Evolutionary conservation across 2,113 vertebrate species (phyloP), one percentile per base, ranked within the genome.

Genomic region (Arizona elegans): DNA sequence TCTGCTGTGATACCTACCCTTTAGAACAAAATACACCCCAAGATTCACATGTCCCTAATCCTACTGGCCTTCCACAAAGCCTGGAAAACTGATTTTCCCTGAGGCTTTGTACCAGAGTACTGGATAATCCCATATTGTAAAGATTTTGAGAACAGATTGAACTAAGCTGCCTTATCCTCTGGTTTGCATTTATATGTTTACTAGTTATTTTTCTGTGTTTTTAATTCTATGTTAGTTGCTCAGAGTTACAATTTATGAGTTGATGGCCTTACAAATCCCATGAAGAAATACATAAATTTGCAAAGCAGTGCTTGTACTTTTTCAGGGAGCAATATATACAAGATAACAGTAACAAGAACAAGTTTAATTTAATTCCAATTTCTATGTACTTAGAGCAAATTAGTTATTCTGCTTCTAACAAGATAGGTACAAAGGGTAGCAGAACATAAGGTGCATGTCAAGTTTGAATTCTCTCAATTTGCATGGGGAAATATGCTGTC

Each of bases 391-490:
- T 58, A 10, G 75, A 88, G 33, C 43, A 92, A 89, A 92, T 47
- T 53, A 75, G 53, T 53, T 53, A n/a, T 65, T 54, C 65, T 92
- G 62, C 53, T 56, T 81, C 10, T n/a, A 15, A 89, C 53, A 92
- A 58, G 53, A 43, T 23, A 56, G 3, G 75, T 56, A 47, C 17
- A 88, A 75, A 81, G 54, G 38, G 62, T 81, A 23, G 17, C 8
- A 56, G 53, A 92, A 50, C 92, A 92, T 81, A 53, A 56, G 92
- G 87, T 89, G 52, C 24, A 15, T 50, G 87, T 89, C 87, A 26
- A 81, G 1, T 89, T 24, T 81, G 33, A 92, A 89, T 89, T 56
- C 33, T 70, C 53, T 8, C 62, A 56, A 38, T 85, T 33, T 89
- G 87, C 15, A 56, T 50, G 17, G 62, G 19, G 17, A 89, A 24